phyloP scores from a whole-genome alignment of 2,113 vertebrate genomes.

The Suricata suricatta region DNA sequence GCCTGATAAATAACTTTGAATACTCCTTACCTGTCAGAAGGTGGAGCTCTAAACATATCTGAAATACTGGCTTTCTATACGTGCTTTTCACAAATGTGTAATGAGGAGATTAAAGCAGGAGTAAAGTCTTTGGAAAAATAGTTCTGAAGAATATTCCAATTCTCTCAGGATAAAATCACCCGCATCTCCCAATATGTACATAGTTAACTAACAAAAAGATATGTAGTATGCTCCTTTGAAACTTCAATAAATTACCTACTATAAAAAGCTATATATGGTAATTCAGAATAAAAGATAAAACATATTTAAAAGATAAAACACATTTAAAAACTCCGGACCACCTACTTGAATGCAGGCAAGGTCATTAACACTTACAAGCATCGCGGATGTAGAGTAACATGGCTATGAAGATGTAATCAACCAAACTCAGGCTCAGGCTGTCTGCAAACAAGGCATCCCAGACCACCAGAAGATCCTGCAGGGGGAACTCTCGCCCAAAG shows the following conservation, averaged over 20 bases:
- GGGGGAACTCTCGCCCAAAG: constrained; percentile 96
- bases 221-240: constrained; percentile 34
- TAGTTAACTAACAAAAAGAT: constrained; percentile 47
- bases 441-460: constrained; percentile 99
- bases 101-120: constrained; percentile 48
- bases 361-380: constrained; percentile 89
- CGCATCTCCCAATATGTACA: background rate
- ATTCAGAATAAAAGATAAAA: constrained; percentile 17
- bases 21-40: constrained; percentile 83
- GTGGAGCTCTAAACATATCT: constrained; percentile 87
- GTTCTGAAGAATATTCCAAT: constrained; percentile 76
- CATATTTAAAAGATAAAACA: constrained; percentile 17
- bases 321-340: background rate
- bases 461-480: constrained; percentile 97
- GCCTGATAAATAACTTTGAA: constrained; percentile 55
- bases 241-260: background rate
- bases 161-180: constrained; percentile 76
- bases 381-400: constrained; percentile 99
- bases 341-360: background rate
- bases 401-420: constrained; percentile 98
- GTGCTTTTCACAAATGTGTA: constrained; percentile 64
- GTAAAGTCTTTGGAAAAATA: constrained; percentile 76
- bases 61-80: constrained; percentile 44
- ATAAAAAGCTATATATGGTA: constrained; percentile 19
- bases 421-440: constrained; percentile 94